A percentile compares a stretch with the other conserved stretches of the same genome.
phyloP scores from a whole-genome alignment of 2,113 vertebrate genomes.

The Engystomops pustulosus region DNA sequence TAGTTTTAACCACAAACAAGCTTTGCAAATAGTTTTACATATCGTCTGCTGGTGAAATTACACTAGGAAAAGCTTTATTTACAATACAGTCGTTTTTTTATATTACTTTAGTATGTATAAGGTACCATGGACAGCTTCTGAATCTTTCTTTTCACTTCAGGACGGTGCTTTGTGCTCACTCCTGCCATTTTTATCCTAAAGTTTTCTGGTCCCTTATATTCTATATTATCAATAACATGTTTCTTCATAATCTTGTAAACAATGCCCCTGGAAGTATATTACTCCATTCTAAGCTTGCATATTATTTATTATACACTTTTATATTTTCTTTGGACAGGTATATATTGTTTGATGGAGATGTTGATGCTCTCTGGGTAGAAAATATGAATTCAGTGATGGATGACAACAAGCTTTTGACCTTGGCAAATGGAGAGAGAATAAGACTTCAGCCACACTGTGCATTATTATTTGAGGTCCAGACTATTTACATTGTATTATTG shows the following conservation, averaged over 20 bases:
- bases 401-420: conserved; percentile 92
- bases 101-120: no score
- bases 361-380: conserved; percentile 97
- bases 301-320: neutral
- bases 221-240: neutral
- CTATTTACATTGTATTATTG: conserved; percentile 44
- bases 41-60: no score
- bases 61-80: no score
- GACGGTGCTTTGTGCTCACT: no score
- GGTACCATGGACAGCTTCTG: no score
- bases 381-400: conserved; percentile 99
- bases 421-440: conserved; percentile 95
- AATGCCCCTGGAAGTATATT: no score
- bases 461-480: conserved; percentile 87
- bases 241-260: neutral
- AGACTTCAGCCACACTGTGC: conserved; percentile 91
- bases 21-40: no score
- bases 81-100: no score
- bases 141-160: no score
- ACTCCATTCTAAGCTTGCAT: neutral
- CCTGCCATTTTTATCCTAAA: no score
- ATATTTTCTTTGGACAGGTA: conserved; percentile 75
- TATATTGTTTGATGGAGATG: conserved; percentile 95
- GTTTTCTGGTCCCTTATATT: neutral
- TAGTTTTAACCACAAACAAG: no score